Conservation (phyloP, 2,797 vertebrate genomes). For the Acestrorhynchus altus region DNA sequence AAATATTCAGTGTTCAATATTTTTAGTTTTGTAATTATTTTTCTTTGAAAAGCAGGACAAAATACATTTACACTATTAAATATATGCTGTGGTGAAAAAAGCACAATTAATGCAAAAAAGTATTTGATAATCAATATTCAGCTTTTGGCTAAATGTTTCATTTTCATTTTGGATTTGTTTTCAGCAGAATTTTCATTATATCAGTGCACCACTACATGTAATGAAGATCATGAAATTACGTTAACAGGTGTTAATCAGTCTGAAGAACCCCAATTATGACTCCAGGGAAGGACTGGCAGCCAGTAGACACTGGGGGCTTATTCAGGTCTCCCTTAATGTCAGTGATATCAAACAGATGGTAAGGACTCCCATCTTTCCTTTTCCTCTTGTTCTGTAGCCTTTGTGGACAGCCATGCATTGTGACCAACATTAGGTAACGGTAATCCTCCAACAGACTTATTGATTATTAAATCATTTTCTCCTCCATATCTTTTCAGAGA, state of each 20-base stretch:
- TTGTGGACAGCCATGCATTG: background rate
- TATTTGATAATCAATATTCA: too few relatives aligned
- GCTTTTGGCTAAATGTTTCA: too few relatives aligned
- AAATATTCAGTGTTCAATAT: too few relatives aligned
- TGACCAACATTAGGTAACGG: background rate
- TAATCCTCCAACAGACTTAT: background rate
- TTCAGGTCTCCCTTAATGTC: constrained; percentile 91
- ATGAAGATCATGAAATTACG: background rate
- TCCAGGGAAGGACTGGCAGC: constrained; percentile 84
- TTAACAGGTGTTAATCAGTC: constrained; percentile 87
- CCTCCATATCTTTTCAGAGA: constrained; percentile 75
- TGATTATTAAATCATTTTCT: background rate
- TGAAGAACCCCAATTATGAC: constrained; percentile 94
- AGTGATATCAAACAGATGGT: constrained; percentile 92
- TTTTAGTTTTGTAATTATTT: too few relatives aligned
- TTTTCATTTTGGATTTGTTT: too few relatives aligned
- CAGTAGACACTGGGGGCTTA: constrained; percentile 92
- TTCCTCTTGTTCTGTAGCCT: background rate
- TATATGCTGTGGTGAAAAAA: too few relatives aligned
- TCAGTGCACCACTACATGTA: too few relatives aligned
- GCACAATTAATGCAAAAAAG: too few relatives aligned
- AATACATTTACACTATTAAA: too few relatives aligned
- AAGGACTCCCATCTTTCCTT: constrained; percentile 56
- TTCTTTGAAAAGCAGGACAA: too few relatives aligned
- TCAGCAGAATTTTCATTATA: too few relatives aligned